These are phyloP conservation scores for Parotocinclus haroldoi DNA, from an alignment of 2,797 vertebrate species.

Conservation along the genomic window DNA sequence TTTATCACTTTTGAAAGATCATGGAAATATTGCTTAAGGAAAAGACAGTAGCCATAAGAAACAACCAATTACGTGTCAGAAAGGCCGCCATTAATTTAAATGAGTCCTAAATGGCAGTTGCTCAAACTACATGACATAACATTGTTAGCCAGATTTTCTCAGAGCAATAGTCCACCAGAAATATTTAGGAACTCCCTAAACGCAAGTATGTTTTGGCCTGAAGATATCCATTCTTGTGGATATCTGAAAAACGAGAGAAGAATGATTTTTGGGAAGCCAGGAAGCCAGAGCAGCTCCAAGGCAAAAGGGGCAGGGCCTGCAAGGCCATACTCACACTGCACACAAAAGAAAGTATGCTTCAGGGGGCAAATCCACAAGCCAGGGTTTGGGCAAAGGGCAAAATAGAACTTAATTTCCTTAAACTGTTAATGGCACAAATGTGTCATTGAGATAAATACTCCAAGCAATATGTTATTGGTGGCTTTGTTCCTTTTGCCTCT, in stretches of 20 bases:
- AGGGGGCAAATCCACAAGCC: slow-evolving; percentile 58
- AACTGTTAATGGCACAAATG: slow-evolving; percentile 57
- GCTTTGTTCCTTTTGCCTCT: slow-evolving; percentile 55
- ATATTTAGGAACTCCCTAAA: slow-evolving; percentile 60
- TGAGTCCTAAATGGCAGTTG: slow-evolving; percentile 48
- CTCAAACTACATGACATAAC: slow-evolving; percentile 44
- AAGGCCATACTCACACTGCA: slow-evolving; percentile 61
- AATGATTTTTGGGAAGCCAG: slow-evolving; percentile 36
- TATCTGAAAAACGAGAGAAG: slow-evolving; percentile 38
- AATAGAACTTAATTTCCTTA: slow-evolving; percentile 63
- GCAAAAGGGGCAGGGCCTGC: slow-evolving; percentile 52
- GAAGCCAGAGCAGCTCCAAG: slow-evolving; percentile 53
- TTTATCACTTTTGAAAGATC: no score
- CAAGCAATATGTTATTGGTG: slow-evolving; percentile 51
- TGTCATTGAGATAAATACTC: slow-evolving; percentile 58
- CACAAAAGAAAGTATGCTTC: slow-evolving; percentile 61
- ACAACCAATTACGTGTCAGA: slow-evolving; percentile 54
- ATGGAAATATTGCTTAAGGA: slow-evolving; percentile 16
- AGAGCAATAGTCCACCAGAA: slow-evolving; percentile 62
- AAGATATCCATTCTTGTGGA: slow-evolving; percentile 45
- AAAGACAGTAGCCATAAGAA: slow-evolving; percentile 52
- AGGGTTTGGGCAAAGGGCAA: slow-evolving; percentile 56
- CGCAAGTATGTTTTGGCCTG: slow-evolving; percentile 56
- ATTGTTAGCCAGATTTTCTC: slow-evolving; percentile 61
- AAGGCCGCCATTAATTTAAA: slow-evolving; percentile 52